Evolutionary conservation across 2,113 vertebrate genomes (phyloP).

Genomic region (Serinus canaria): DNA sequence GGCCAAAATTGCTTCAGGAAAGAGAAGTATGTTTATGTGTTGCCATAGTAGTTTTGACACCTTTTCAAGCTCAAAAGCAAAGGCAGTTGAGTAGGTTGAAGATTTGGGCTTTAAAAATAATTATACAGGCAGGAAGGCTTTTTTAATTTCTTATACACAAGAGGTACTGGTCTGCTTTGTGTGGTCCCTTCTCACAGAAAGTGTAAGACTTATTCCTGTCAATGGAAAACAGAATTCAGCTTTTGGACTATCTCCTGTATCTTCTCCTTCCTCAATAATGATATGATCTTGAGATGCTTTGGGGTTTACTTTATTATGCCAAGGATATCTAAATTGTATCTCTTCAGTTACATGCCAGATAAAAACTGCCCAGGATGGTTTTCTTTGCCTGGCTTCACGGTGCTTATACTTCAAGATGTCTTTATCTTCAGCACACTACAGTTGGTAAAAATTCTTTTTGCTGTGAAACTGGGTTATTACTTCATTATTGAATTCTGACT

Average conservation of each 20-base stretch:
- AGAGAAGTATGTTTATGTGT: not conserved
- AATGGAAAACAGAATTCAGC: not conserved
- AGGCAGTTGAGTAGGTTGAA: not conserved
- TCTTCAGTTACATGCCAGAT: constrained; percentile 7
- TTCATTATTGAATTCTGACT: not conserved
- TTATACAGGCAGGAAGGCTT: not conserved
- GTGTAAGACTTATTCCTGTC: not conserved
- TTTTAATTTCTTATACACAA: not conserved
- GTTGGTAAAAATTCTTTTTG: not conserved
- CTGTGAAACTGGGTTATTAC: not conserved
- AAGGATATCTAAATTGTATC: constrained; percentile 46
- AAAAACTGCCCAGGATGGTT: not conserved
- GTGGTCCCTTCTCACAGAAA: not conserved
- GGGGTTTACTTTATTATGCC: constrained; percentile 21
- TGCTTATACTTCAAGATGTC: not conserved
- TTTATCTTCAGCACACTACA: not conserved
- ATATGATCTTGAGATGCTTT: not conserved
- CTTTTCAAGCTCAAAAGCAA: not conserved
- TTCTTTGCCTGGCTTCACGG: not conserved
- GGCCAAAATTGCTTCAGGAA: not conserved
- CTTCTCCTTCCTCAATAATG: not conserved
- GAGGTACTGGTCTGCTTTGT: not conserved
- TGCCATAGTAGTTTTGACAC: not conserved
- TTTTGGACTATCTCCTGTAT: not conserved
- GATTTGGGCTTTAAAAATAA: fast-evolving